Evolutionary conservation across 1,140 invertebrate species (phyloP).

Genomic region (Apocrypta bakeri): DNA sequence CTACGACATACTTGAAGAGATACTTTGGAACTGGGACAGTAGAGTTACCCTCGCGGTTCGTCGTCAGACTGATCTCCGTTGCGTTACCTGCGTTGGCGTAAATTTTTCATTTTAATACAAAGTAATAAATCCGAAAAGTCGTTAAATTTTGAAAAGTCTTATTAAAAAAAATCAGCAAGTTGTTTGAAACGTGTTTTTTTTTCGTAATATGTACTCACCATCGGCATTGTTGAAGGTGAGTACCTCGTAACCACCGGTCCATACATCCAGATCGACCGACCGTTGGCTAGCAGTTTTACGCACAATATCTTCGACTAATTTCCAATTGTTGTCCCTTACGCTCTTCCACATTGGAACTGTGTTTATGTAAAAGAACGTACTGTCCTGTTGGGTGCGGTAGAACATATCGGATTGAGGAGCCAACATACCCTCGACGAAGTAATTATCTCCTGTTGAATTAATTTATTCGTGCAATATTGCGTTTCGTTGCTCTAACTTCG

Average conservation of each 20-base stretch:
- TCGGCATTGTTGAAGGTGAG: neutral
- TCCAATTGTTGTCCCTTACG: slow-evolving; percentile 81
- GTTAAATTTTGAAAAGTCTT: no score
- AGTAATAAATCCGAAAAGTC: no score
- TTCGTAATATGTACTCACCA: neutral
- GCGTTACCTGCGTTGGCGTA: neutral
- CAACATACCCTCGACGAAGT: slow-evolving; percentile 53
- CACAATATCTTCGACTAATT: slow-evolving; percentile 70
- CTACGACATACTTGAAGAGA: slow-evolving; percentile 78
- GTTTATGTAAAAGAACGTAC: slow-evolving; percentile 39
- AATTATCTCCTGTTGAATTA: slow-evolving; percentile 7
- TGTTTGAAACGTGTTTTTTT: no score
- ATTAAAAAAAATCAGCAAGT: no score
- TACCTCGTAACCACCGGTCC: slow-evolving; percentile 68
- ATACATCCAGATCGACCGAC: slow-evolving; percentile 67
- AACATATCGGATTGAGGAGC: slow-evolving; percentile 59
- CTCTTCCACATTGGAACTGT: slow-evolving; percentile 75
- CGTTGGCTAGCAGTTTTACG: slow-evolving; percentile 62
- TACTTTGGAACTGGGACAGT: slow-evolving; percentile 75
- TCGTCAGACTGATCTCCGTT: neutral
- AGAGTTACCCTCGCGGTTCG: slow-evolving; percentile 66
- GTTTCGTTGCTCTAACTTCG: no score
- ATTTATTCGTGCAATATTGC: no score
- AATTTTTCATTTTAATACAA: neutral
- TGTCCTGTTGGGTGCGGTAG: slow-evolving; percentile 30